These are phyloP conservation scores for Zosterops japonicus DNA, from an alignment of 2,113 vertebrate genomes.

Conservation along the genomic window DNA sequence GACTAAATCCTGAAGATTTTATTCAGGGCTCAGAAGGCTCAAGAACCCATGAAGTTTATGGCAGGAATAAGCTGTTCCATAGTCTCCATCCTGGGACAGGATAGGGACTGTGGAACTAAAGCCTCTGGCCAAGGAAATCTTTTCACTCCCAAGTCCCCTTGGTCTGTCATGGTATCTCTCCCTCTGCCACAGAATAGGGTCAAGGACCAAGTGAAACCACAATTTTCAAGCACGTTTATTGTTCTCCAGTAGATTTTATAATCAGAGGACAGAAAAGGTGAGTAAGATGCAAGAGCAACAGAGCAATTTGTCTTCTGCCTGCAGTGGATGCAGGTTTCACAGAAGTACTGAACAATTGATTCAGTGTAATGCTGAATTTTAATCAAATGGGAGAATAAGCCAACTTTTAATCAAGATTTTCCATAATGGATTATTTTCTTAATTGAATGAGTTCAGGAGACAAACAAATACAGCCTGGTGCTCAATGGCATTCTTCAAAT, in stretches of 20 bases:
- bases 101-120: neutral
- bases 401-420: conserved; percentile 76
- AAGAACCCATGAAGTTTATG: neutral
- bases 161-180: neutral
- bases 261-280: conserved; percentile 64
- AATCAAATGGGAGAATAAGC: conserved; percentile 70
- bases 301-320: conserved; percentile 62
- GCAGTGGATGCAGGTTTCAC: conserved; percentile 32
- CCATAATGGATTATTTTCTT: conserved; percentile 74
- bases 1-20: neutral
- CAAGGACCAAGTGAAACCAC: neutral
- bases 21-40: neutral
- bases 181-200: neutral
- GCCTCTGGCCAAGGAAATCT: neutral
- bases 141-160: neutral
- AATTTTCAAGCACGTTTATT: neutral
- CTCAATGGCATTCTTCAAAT: conserved; percentile 67
- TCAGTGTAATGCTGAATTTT: conserved; percentile 69
- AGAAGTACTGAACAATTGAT: conserved; percentile 71
- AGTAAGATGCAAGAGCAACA: conserved; percentile 22
- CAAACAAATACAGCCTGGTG: conserved; percentile 58
- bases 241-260: conserved; percentile 12
- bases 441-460: conserved; percentile 69
- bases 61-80: neutral
- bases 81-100: neutral